phyloP scores from a whole-genome alignment of 1,140 invertebrate species.

The Hylaeus volcanicus region DNA sequence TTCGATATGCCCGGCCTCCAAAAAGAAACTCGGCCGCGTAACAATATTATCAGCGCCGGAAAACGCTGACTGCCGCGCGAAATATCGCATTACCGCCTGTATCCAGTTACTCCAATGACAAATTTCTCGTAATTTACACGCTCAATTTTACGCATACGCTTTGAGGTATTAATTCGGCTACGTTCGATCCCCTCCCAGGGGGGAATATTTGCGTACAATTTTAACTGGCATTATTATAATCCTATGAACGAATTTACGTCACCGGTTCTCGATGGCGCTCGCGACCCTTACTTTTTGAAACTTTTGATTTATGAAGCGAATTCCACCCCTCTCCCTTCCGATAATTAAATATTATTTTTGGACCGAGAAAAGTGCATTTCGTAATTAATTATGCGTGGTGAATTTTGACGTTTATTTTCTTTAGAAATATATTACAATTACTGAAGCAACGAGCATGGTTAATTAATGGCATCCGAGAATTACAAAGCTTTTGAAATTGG shows the following conservation, averaged over 20 bases:
- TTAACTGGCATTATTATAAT: neutral
- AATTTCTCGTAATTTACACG: neutral
- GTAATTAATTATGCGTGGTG: too few relatives aligned
- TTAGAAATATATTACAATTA: too few relatives aligned
- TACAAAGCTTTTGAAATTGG: too few relatives aligned
- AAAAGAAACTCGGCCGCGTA: neutral
- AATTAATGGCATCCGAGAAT: too few relatives aligned
- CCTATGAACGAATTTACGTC: neutral
- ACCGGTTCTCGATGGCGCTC: too few relatives aligned
- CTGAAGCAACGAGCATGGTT: too few relatives aligned
- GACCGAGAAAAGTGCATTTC: too few relatives aligned
- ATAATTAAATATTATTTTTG: too few relatives aligned
- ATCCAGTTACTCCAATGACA: neutral
- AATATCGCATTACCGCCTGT: constrained; percentile 1
- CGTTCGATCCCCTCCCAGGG: too few relatives aligned
- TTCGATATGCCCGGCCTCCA: neutral
- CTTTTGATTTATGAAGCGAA: neutral
- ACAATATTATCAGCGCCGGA: neutral
- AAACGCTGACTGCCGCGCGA: neutral
- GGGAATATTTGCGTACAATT: neutral
- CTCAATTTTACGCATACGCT: neutral
- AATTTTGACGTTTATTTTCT: too few relatives aligned
- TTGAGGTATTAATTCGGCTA: neutral
- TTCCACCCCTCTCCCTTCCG: too few relatives aligned
- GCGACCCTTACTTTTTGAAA: too few relatives aligned